phyloP scores from a whole-genome alignment of 1,140 invertebrate genomes.

The Teleogryllus occipitalis region DNA sequence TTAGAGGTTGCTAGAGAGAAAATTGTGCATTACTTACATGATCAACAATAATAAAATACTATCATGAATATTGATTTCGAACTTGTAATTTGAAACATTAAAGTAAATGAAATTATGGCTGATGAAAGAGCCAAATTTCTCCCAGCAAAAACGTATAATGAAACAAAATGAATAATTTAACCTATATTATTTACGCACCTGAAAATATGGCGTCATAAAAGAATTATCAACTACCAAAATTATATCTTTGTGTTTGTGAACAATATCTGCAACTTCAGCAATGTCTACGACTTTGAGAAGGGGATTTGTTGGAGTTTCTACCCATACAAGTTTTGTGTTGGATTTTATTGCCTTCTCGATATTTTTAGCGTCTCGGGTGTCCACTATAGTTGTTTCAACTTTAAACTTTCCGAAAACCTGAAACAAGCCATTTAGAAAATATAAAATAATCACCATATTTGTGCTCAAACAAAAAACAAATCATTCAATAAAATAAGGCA shows the following conservation, averaged over 20 bases:
- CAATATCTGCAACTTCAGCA: conserved; percentile 55
- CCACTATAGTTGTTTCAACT: conserved; percentile 68
- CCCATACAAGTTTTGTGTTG: conserved; percentile 93
- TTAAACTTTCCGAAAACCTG: conserved; percentile 56
- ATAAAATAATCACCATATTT: no score
- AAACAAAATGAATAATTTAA: no score
- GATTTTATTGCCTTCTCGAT: conserved; percentile 61
- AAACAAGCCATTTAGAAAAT: no score
- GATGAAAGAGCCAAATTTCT: no score
- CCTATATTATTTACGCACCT: conserved; percentile 49
- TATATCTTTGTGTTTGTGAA: conserved; percentile 57
- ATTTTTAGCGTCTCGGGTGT: conserved; percentile 60
- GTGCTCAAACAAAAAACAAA: background rate
- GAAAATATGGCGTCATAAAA: conserved; percentile 91
- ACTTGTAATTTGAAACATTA: conserved; percentile 17
- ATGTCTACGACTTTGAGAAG: conserved; percentile 88
- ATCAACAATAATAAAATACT: background rate
- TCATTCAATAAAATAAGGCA: background rate
- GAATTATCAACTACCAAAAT: conserved; percentile 96
- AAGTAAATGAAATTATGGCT: no score
- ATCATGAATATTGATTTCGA: conserved; percentile 29
- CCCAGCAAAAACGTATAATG: no score
- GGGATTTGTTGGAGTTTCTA: conserved; percentile 98
- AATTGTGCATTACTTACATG: background rate
- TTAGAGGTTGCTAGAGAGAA: conserved; percentile 61